Conservation (phyloP, 2,113 vertebrate genomes). For the Melozone crissalis region DNA sequence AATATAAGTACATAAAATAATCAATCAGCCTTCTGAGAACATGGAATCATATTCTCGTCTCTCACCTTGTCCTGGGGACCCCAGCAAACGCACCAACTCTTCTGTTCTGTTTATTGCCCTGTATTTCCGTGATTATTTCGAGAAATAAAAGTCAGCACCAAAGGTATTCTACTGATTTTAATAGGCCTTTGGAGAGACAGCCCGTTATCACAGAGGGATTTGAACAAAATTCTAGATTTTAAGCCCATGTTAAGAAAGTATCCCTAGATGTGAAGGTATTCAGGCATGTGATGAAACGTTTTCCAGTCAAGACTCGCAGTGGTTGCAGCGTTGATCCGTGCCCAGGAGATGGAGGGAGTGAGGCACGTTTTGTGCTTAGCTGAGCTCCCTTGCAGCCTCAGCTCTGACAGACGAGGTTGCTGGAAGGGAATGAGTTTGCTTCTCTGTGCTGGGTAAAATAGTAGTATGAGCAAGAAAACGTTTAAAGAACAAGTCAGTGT, state of each 20-base stretch:
- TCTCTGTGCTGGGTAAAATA: not conserved
- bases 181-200: not conserved
- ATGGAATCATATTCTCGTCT: too few species aligned
- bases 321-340: not conserved
- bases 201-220: not conserved
- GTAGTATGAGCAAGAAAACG: not conserved
- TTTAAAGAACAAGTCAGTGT: not conserved
- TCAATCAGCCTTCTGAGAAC: too few species aligned
- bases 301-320: fast-evolving
- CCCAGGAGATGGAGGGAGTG: constrained; percentile 68
- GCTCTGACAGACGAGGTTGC: not conserved
- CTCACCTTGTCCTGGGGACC: too few species aligned
- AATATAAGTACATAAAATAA: too few species aligned
- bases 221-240: not conserved
- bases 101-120: fast-evolving
- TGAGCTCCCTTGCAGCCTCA: not conserved
- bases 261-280: not conserved
- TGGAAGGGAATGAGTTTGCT: not conserved
- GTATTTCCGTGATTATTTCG: fast-evolving
- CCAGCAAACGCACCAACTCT: too few species aligned
- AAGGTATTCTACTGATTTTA: fast-evolving
- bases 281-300: fast-evolving
- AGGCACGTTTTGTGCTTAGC: not conserved
- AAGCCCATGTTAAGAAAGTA: not conserved
- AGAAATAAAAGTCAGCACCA: fast-evolving